Evolutionary conservation across 2,888 invertebrate genomes (phyloP), one percentile per base, ranked within the genome.

Genomic region (Nipponacmea schrenckii): DNA sequence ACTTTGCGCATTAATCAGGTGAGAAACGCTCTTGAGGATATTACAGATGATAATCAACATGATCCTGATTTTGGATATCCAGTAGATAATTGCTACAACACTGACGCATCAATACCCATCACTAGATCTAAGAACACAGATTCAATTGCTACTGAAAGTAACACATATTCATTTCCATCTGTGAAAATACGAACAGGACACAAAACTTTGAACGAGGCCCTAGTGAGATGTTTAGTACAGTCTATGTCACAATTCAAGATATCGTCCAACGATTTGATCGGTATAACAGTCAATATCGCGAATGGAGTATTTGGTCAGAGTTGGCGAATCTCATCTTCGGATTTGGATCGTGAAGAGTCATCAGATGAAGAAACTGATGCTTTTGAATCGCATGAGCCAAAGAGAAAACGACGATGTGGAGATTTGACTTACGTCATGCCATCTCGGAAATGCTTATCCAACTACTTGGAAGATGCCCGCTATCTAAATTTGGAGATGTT

Each of bases 221-320:
- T 56, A 56, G 56, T 56, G 5, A 15, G 56, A 56, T 20, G 20
- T 24, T 20, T 56, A n/a, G 56, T 56, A 7, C 56, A 56, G 56
- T 20, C 20, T 56, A 56, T 56, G 20, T n/a, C 56, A 20, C n/a
- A 56, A 56, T 56, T 8, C 24, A 56, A 56, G 24, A 24, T 56
- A 24, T 56, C 56, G 2, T n/a, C 56, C 1, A 56, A 56, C 24
- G 56, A 56, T 24, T 56, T 56, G 56, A 56, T 56, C 2, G n/a
- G 56, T 56, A 56, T 56, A n/a, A 56, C 56, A 20, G 56, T 56
- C 2, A 24, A 56, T 56, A n/a, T 56, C 24, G 56, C 56, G 7
- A 56, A 56, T 24, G 56, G 56, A 8, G 56, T 56, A n/a, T 56
- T 56, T 56, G 56, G 56, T 20, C 56, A 56, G 56, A 56, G n/a